Evolutionary conservation across 2,888 invertebrate genomes (phyloP).

Genomic region (Andrena dorsata): DNA sequence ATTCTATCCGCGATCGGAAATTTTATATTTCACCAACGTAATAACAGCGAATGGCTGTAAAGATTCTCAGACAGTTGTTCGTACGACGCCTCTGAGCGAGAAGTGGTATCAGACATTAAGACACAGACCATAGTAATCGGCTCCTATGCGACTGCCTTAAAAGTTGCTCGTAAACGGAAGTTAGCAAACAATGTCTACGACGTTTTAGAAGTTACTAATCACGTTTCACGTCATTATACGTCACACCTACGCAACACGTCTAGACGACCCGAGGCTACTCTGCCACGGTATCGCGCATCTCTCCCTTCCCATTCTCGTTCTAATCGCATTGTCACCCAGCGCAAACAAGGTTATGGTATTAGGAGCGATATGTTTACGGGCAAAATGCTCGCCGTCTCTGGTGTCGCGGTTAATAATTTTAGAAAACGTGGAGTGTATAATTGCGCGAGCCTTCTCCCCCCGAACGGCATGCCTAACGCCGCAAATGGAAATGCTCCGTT

Average conservation of each 20-base stretch:
- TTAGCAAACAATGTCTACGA: conserved; percentile 52
- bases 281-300: conserved; percentile 43
- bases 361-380: conserved; percentile 61
- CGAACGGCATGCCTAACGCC: conserved; percentile 5
- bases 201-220: conserved; percentile 60
- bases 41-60: no score
- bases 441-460: conserved; percentile 18
- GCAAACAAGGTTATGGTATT: conserved; percentile 71
- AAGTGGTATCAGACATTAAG: conserved; percentile 11
- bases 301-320: conserved; percentile 47
- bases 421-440: conserved; percentile 35
- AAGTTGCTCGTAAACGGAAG: conserved; percentile 49
- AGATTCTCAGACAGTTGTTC: no score
- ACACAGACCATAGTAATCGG: neutral
- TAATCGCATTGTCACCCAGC: conserved; percentile 69
- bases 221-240: conserved; percentile 58
- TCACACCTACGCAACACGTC: conserved; percentile 52
- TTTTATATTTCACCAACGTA: no score
- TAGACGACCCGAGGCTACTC: conserved; percentile 59
- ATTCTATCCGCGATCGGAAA: no score
- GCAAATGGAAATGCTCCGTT: conserved; percentile 11
- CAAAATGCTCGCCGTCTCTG: conserved; percentile 45
- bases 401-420: conserved; percentile 60
- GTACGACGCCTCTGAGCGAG: neutral
- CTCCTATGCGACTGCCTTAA: conserved; percentile 28